phyloP scores from a whole-genome alignment of 2,888 invertebrate species.

The Synanthedon formicaeformis region DNA sequence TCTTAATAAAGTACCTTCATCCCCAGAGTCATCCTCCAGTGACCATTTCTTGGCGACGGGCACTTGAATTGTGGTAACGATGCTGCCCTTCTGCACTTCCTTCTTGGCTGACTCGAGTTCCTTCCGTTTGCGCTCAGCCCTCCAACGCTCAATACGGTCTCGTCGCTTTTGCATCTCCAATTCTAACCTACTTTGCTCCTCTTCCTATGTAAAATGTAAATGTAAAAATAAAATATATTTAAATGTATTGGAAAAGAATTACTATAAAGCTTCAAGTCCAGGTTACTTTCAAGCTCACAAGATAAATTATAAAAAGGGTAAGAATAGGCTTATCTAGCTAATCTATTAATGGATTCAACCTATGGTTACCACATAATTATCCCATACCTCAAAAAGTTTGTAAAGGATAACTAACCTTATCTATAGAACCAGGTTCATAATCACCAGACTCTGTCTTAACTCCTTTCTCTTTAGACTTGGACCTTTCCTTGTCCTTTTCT shows the following conservation, averaged over 20 bases:
- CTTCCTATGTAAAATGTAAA: slow-evolving; percentile 70
- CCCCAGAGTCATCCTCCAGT: slow-evolving; percentile 95
- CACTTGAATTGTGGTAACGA: slow-evolving; percentile 71
- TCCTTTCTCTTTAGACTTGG: slow-evolving; percentile 70
- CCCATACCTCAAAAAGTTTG: too few species aligned
- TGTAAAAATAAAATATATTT: too few species aligned
- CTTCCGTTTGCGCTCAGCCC: slow-evolving; percentile 91
- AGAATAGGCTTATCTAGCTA: too few species aligned
- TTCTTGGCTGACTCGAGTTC: slow-evolving; percentile 85
- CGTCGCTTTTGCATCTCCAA: slow-evolving; percentile 95
- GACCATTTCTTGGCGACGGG: slow-evolving; percentile 88
- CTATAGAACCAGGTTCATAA: slow-evolving; percentile 80
- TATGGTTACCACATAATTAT: not conserved
- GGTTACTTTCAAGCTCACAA: too few species aligned
- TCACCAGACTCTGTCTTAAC: slow-evolving; percentile 71
- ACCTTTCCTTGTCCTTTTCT: slow-evolving; percentile 53
- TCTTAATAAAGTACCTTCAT: slow-evolving; percentile 76
- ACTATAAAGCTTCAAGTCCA: too few species aligned
- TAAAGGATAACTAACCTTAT: slow-evolving; percentile 68
- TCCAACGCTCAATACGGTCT: slow-evolving; percentile 96
- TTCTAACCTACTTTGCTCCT: slow-evolving; percentile 90
- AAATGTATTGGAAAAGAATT: too few species aligned
- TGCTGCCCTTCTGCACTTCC: slow-evolving; percentile 76
- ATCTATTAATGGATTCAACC: too few species aligned
- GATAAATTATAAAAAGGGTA: too few species aligned